Evolutionary conservation across 2,113 vertebrate genomes (phyloP), one percentile per base, ranked within the genome.

Genomic region (Colossoma macropomum): DNA sequence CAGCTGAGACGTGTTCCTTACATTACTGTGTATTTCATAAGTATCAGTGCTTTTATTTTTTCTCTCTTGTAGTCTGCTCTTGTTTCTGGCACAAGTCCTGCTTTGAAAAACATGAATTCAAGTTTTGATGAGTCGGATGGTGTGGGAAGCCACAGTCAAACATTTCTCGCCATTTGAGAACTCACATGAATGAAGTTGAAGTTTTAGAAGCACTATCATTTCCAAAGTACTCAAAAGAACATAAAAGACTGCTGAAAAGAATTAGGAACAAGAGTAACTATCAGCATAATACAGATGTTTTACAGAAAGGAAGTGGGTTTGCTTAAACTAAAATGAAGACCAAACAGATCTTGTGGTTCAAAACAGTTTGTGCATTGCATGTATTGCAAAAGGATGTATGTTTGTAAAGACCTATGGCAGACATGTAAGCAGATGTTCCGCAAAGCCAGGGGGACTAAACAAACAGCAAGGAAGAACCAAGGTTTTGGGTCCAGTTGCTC

Each of bases 321-420:
- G 41, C 41, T 45, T 45, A 45, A 45, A 45, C n/a, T n/a, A n/a
- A n/a, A n/a, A n/a, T n/a, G 34, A 38, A 38, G 34, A 38, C 34
- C 34, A 38, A 38, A 38, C 34, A n/a, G n/a, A n/a, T n/a, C n/a
- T n/a, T n/a, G n/a, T 38, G 34, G 7, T 56, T 21, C 62, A 62
- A 79, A 82, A 75, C 16, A 81, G 8, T 80, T 75, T 85, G 17
- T 82, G 21, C 71, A 85, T 15, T 85, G 86, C 68, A 79, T 86
- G 63, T 74, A 87, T 19, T 80, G 83, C 76, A 50, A 83, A 45
- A 70, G 12, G 21, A 50, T 87, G 32, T 87, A 60, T 83, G 3
- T 80, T 2, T 54, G 66, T 13, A 87, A 76, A 81, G 80, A 87
- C 19, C 25, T 87, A 45, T 83, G 71, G 84, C 5, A n/a, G 52